A percentile compares a stretch with the other conserved stretches of the same genome.
phyloP scores from a whole-genome alignment of 2,888 invertebrate species.

The Macropis europaea region DNA sequence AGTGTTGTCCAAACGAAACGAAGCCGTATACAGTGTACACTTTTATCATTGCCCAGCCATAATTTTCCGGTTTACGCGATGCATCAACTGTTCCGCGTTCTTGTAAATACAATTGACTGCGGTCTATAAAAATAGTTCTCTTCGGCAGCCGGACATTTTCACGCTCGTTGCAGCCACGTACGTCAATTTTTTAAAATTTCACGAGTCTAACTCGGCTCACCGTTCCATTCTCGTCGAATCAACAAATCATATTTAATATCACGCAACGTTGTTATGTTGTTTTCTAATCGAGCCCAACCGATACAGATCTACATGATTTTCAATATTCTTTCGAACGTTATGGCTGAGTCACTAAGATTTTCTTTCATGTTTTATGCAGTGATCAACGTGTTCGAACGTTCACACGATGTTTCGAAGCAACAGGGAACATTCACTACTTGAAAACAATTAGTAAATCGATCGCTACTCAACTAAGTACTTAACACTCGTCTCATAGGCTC shows the following conservation, averaged over 20 bases:
- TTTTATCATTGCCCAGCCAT: slow-evolving; percentile 30
- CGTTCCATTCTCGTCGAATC: neutral
- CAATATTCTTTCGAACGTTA: neutral
- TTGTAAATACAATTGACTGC: slow-evolving; percentile 19
- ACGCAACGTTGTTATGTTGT: neutral
- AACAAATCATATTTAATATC: slow-evolving; percentile 7
- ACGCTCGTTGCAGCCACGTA: slow-evolving; percentile 2
- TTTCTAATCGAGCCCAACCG: neutral
- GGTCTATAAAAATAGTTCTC: slow-evolving; percentile 63
- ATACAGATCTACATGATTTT: neutral
- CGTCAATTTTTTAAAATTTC: slow-evolving; percentile 6
- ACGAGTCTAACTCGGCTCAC: neutral
- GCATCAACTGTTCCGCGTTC: neutral
- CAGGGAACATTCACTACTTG: slow-evolving; percentile 1
- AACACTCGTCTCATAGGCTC: neutral
- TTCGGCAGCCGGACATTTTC: slow-evolving; percentile 15
- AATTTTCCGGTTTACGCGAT: neutral
- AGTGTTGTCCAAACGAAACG: neutral
- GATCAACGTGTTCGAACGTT: neutral
- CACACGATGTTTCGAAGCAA: slow-evolving; percentile 2
- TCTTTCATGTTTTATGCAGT: neutral
- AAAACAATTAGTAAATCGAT: slow-evolving; percentile 18
- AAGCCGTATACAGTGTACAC: slow-evolving; percentile 1
- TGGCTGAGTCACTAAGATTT: neutral
- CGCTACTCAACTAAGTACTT: slow-evolving; percentile 34